phyloP scores from a whole-genome alignment of 2,113 vertebrate genomes.

The Lamprologus tigripictilis region DNA sequence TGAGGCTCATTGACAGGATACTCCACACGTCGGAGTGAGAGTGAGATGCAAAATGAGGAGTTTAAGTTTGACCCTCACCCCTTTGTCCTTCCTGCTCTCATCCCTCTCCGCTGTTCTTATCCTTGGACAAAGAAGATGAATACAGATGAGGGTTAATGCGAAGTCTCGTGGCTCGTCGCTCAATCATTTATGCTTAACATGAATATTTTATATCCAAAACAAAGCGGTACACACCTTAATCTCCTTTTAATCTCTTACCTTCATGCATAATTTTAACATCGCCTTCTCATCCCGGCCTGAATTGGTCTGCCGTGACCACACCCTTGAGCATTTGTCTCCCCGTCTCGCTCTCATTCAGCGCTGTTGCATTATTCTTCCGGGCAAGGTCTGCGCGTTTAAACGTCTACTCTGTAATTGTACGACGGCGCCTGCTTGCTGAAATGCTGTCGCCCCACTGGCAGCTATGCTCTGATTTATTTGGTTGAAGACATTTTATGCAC shows the following conservation, averaged over 20 bases:
- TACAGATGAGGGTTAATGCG: slow-evolving; percentile 5
- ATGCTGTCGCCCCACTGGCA: slow-evolving; percentile 10
- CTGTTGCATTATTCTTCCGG: slow-evolving; percentile 24
- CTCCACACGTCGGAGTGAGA: neutral
- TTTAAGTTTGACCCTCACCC: neutral
- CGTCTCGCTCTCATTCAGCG: neutral
- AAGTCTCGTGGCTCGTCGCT: neutral
- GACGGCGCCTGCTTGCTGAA: slow-evolving; percentile 19
- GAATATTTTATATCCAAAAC: slow-evolving; percentile 28
- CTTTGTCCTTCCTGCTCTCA: neutral
- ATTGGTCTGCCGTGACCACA: neutral
- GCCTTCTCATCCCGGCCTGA: neutral
- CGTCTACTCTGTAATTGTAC: slow-evolving; percentile 10
- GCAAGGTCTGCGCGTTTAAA: slow-evolving; percentile 31
- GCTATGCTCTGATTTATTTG: slow-evolving; percentile 41
- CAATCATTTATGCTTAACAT: neutral
- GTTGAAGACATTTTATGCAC: slow-evolving; percentile 8
- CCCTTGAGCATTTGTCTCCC: neutral
- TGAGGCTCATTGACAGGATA: neutral
- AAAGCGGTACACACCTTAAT: neutral
- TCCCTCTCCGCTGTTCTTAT: neutral
- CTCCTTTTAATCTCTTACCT: slow-evolving; percentile 2
- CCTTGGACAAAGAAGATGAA: slow-evolving; percentile 4
- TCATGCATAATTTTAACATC: neutral
- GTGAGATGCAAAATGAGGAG: neutral